A percentile compares a stretch with the other conserved stretches of the same genome.
Conservation (phyloP, 1,140 invertebrate species). For the Sesamia nonagrioides region DNA sequence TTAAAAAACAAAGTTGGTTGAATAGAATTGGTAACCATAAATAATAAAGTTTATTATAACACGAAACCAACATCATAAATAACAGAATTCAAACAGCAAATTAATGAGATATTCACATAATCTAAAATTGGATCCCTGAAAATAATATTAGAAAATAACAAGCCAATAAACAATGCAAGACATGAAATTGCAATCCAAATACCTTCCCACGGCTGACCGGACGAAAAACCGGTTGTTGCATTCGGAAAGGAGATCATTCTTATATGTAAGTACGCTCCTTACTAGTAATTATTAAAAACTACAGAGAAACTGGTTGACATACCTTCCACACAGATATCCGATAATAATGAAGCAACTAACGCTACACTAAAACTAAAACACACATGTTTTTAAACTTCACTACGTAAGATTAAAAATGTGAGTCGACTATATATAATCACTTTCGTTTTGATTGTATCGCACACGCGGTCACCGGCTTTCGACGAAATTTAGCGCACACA, state of each 20-base stretch:
- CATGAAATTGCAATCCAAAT: slow-evolving; percentile 72
- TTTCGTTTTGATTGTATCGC: slow-evolving; percentile 59
- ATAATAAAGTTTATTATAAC: slow-evolving; percentile 1
- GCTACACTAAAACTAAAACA: slow-evolving; percentile 61
- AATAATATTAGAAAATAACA: slow-evolving; percentile 14
- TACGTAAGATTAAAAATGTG: slow-evolving; percentile 72
- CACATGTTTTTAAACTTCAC: slow-evolving; percentile 74
- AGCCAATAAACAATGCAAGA: slow-evolving; percentile 48
- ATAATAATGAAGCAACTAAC: slow-evolving; percentile 46
- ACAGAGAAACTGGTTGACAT: slow-evolving; percentile 69
- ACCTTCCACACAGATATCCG: slow-evolving; percentile 65
- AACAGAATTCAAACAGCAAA: slow-evolving; percentile 22
- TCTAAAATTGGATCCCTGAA: slow-evolving; percentile 22
- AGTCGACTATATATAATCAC: slow-evolving; percentile 52
- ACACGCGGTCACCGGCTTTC: slow-evolving; percentile 69
- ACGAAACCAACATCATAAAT: slow-evolving; percentile 28
- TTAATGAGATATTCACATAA: slow-evolving; percentile 15
- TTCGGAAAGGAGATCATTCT: slow-evolving; percentile 78
- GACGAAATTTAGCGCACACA: slow-evolving; percentile 53
- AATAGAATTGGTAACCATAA: neutral
- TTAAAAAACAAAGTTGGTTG: neutral
- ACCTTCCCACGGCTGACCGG: slow-evolving; percentile 82
- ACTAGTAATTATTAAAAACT: slow-evolving; percentile 73
- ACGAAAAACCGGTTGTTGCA: slow-evolving; percentile 82
- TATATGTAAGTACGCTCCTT: slow-evolving; percentile 52